Percentiles rank a stretch among this genome's conserved stretches.
Conservation (phyloP, 23 tunicate genomes). For the Oikopleura vanhoeffeni region DNA sequence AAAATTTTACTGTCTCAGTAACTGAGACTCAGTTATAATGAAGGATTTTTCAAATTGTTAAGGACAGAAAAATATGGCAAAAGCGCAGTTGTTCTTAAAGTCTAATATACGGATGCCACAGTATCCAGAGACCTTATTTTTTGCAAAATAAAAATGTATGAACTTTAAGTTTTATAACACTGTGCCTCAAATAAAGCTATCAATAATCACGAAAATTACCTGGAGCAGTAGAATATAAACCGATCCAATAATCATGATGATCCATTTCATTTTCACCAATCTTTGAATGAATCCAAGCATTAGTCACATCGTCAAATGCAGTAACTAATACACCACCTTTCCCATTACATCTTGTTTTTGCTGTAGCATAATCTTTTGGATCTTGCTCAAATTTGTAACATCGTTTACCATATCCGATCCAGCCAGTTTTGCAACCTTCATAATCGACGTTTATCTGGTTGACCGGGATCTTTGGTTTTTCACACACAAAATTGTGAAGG, state of each 20-base stretch:
- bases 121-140: too few species aligned
- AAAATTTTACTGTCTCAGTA: too few species aligned
- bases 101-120: too few species aligned
- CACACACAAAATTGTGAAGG: background rate
- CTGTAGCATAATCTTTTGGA: background rate
- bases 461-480: background rate
- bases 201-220: too few species aligned
- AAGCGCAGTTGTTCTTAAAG: too few species aligned
- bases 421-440: background rate
- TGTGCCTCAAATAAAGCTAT: too few species aligned
- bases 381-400: background rate
- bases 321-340: background rate
- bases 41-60: too few species aligned
- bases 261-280: background rate
- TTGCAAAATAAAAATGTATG: too few species aligned
- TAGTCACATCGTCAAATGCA: background rate
- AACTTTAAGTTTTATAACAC: too few species aligned
- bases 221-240: background rate
- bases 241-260: slow-evolving; percentile 12
- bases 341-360: background rate
- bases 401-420: background rate
- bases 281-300: background rate
- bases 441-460: background rate
- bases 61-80: too few species aligned
- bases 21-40: too few species aligned